Base-by-base conservation (phyloP, 2,113 vertebrate species). In the Anguilla japonica region DNA sequence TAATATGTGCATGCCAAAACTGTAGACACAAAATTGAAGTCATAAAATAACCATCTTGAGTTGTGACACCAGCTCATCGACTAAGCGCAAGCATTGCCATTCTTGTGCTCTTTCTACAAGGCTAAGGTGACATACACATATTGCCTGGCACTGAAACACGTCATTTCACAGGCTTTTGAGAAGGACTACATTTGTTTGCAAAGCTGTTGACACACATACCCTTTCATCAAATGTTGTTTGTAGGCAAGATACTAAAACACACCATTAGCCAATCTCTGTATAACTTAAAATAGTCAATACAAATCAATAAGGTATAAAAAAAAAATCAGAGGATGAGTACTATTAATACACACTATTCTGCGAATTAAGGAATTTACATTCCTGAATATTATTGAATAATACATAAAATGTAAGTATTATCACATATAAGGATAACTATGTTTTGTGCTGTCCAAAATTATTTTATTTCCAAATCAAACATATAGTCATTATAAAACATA, bases 31-130 rank as follows among this genome's bases (percentile, higher is more conserved):
- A 60, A 34, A 75, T 82, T 85, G 78, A 91, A 88, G 88, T 81
- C 89, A 81, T 91, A 91, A 88, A 87, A 88, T 29, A 89, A 88
- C 67, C 86, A 91, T 88, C 88, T 92, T 87, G 89, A 60, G 88
- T 88, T 87, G 93, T 95, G 93, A 94, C 94, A 95, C 93, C 91
- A 93, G 91, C 91, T 92, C 91, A 91, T 94, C 93, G 93, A 92
- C 89, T 81, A 88, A 91, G 90, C 89, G 87, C 91, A 91, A 92
- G 92, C 94, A 93, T 94, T 94, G 94, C 87, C 91, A 94, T 90
- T 90, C 90, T 91, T 92, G 94, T 94, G 93, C 91, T 91, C 90
- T 85, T 88, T 87, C 87, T 92, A 93, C 91, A 91, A 91, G 91
- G 79, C 87, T 91, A 89, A 93, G 90, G 91, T 93, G 90, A 90